Percentiles rank a stretch among this genome's conserved stretches.
Conservation (phyloP, 2,113 vertebrate genomes). For the Petromus typicus region DNA sequence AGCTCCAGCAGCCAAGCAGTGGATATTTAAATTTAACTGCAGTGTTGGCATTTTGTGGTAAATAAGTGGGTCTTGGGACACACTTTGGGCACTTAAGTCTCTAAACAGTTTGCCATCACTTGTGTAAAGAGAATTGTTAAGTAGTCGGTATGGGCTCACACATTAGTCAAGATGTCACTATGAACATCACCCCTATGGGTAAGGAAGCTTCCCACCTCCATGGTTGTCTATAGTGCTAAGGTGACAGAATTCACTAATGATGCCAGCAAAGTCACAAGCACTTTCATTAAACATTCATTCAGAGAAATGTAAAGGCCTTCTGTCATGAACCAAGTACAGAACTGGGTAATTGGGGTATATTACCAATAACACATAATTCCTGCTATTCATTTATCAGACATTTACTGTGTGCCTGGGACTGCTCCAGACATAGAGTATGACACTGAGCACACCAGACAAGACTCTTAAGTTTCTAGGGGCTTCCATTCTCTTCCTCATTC, state of each 20-base stretch:
- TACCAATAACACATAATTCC: neutral
- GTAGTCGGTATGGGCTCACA: neutral
- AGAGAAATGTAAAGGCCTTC: neutral
- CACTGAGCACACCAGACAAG: neutral
- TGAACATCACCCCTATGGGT: neutral
- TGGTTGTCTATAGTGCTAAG: neutral
- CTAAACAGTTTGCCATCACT: neutral
- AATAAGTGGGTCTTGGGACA: neutral
- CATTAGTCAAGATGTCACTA: neutral
- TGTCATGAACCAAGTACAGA: neutral
- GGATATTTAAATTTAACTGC: neutral
- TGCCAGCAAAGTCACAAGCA: neutral
- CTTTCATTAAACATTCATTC: constrained; percentile 28
- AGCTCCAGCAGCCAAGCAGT: neutral
- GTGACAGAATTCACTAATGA: neutral
- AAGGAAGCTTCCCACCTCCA: neutral
- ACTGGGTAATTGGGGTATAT: neutral
- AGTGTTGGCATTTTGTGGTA: neutral
- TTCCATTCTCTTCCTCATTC: neutral
- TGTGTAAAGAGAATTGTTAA: neutral
- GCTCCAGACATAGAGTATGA: neutral
- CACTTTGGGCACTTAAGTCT: neutral
- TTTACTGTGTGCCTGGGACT: neutral
- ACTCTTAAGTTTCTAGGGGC: neutral
- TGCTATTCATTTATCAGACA: neutral